These are phyloP conservation scores for Wasmannia auropunctata DNA, from an alignment of 1,140 invertebrate species.

Conservation along the genomic window DNA sequence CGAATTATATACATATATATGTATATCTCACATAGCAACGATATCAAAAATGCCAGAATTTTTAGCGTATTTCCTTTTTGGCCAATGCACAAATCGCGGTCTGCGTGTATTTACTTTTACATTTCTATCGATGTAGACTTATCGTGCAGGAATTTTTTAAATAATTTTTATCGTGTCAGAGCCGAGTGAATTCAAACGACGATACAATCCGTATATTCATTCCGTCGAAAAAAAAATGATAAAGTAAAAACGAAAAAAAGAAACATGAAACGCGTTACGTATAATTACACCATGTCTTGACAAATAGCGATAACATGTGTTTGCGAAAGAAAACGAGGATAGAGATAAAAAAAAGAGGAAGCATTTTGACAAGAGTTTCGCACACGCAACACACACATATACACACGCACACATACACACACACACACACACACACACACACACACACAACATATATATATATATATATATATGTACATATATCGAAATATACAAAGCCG, in stretches of 20 bases:
- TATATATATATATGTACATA: neutral
- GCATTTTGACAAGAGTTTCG: constrained; percentile 1
- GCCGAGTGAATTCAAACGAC: constrained; percentile 46
- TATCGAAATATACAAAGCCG: constrained; percentile 70
- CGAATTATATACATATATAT: constrained; percentile 44
- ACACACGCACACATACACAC: too few relatives aligned
- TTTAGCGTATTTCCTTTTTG: constrained; percentile 11
- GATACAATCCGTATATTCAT: constrained; percentile 69
- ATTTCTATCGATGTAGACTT: constrained; percentile 36
- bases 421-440: too few relatives aligned
- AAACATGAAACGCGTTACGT: constrained; percentile 52
- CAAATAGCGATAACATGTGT: constrained; percentile 32
- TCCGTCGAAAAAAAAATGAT: constrained; percentile 66
- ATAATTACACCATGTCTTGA: constrained; percentile 52
- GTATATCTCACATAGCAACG: constrained; percentile 60
- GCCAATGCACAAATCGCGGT: constrained; percentile 20
- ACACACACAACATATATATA: neutral
- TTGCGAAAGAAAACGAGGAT: neutral
- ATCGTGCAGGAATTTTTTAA: constrained; percentile 41
- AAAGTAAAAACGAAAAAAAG: constrained; percentile 50
- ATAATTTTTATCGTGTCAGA: constrained; percentile 46
- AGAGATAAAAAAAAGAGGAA: constrained; percentile 3
- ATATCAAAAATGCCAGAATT: constrained; percentile 65
- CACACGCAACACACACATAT: neutral
- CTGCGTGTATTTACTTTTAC: constrained; percentile 24